Evolutionary conservation across 23 tunicate species (phyloP).

Genomic region (Styela plicata): DNA sequence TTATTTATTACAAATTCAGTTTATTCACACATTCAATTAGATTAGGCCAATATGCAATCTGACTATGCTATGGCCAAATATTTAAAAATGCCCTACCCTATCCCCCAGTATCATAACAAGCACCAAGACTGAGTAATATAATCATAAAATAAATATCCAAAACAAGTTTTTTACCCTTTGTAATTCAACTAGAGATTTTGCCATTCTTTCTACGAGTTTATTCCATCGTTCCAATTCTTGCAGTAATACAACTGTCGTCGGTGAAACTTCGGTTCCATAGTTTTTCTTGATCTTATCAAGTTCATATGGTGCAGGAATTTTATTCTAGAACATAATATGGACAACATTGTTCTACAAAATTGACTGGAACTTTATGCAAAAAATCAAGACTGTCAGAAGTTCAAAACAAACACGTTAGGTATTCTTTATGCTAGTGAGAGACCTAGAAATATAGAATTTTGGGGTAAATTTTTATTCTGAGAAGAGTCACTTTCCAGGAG

Average conservation of each 20-base stretch:
- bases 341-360: too few relatives aligned
- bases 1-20: not conserved
- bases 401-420: too few relatives aligned
- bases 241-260: constrained; percentile 94
- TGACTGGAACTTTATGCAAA: too few relatives aligned
- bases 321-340: constrained; percentile 43
- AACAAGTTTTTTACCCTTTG: constrained; percentile 59
- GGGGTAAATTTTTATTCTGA: too few relatives aligned
- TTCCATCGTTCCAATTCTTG: constrained; percentile 98
- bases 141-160: not conserved
- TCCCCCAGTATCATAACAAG: too few relatives aligned
- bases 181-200: constrained; percentile 85
- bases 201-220: constrained; percentile 87
- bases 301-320: constrained; percentile 86
- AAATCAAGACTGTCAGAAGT: too few relatives aligned
- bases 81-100: too few relatives aligned
- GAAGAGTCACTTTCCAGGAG: too few relatives aligned
- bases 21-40: not conserved
- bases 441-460: too few relatives aligned
- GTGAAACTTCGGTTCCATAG: constrained; percentile 64
- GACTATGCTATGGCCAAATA: too few relatives aligned
- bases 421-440: too few relatives aligned
- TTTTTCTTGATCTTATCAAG: constrained; percentile 86
- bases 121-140: too few relatives aligned
- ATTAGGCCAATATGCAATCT: not conserved